A percentile compares a stretch with the other conserved stretches of the same genome.
Evolutionary conservation across 2,797 vertebrate genomes (phyloP).

Genomic region (Balearica regulorum): DNA sequence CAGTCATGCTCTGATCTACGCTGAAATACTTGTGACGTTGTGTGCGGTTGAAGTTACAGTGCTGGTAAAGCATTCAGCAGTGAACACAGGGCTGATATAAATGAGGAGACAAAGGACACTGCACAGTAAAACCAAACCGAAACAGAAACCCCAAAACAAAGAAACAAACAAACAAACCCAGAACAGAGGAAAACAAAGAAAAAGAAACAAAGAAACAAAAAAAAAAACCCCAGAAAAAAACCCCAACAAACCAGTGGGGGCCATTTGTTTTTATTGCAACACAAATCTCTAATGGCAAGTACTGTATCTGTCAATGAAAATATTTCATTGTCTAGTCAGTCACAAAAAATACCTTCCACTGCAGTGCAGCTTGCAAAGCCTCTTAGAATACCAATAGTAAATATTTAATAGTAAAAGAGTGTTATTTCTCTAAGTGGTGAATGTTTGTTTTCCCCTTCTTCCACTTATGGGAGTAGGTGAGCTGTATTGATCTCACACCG

Average conservation of each 20-base stretch:
- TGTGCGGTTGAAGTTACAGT: fast-evolving
- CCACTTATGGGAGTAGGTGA: not conserved
- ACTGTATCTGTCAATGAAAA: not conserved
- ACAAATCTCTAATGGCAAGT: not conserved
- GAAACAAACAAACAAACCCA: not conserved
- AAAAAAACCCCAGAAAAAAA: not conserved
- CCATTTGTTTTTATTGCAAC: not conserved
- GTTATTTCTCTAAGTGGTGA: not conserved
- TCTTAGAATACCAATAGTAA: not conserved
- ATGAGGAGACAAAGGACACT: not conserved
- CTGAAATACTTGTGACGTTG: not conserved
- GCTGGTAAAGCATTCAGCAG: not conserved
- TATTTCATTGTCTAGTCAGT: not conserved
- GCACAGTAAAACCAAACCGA: not conserved
- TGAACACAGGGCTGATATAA: not conserved
- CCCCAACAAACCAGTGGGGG: not conserved
- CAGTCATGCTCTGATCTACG: not conserved
- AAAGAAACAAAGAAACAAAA: not conserved
- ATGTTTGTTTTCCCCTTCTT: not conserved
- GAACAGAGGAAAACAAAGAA: not conserved
- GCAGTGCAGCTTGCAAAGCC: not conserved
- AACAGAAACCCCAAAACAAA: not conserved
- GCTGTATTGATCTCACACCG: not conserved
- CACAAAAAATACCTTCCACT: not conserved
- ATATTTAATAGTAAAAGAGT: constrained; percentile 31